A percentile compares a stretch with the other conserved stretches of the same genome.
These are phyloP conservation scores for Tetragnatha montana DNA, from an alignment of 2,888 invertebrate species.

Conservation along the genomic window DNA sequence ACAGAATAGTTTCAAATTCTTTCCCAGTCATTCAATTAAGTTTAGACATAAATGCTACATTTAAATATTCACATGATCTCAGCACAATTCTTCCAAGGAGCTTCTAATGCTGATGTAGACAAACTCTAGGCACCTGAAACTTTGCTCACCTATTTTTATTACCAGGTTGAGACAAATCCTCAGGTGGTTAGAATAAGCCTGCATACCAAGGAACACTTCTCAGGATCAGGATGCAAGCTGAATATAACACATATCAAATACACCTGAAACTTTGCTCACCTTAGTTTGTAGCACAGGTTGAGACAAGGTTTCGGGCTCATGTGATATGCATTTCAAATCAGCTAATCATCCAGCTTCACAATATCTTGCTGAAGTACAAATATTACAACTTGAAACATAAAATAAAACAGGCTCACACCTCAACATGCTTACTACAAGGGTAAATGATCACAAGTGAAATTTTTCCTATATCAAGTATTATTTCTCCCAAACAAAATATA, in stretches of 20 bases:
- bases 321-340: slow-evolving; percentile 16
- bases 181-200: slow-evolving; percentile 74
- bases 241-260: slow-evolving; percentile 65
- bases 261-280: slow-evolving; percentile 74
- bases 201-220: not conserved
- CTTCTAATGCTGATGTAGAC: slow-evolving; percentile 34
- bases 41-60: too few relatives aligned
- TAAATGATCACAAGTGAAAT: not conserved
- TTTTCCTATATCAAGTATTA: not conserved
- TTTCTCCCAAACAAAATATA: not conserved
- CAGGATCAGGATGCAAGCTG: not conserved
- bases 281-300: slow-evolving; percentile 72
- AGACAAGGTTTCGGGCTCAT: slow-evolving; percentile 73
- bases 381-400: too few relatives aligned
- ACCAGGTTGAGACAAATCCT: slow-evolving; percentile 77
- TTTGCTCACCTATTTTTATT: slow-evolving; percentile 76
- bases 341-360: too few relatives aligned
- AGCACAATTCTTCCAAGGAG: too few relatives aligned
- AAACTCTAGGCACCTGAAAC: slow-evolving; percentile 76
- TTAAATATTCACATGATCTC: too few relatives aligned
- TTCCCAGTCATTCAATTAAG: too few relatives aligned
- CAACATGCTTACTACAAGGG: too few relatives aligned
- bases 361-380: too few relatives aligned
- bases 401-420: too few relatives aligned
- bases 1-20: too few relatives aligned